phyloP scores from a whole-genome alignment of 1,140 invertebrate genomes.

The Maconellicoccus hirsutus region DNA sequence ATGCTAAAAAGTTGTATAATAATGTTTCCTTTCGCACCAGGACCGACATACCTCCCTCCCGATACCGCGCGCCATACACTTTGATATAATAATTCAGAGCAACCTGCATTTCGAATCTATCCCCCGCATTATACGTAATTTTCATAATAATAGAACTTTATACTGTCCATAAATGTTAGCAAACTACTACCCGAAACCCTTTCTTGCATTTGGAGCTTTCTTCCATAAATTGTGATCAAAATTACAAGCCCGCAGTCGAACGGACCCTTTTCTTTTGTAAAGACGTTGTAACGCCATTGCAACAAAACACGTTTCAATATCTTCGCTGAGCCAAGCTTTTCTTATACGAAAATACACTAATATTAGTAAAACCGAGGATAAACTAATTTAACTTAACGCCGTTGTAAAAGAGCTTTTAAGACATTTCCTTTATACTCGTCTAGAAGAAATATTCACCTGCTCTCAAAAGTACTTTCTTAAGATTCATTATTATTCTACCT shows the following conservation, averaged over 20 bases:
- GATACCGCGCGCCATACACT: no score
- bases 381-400: conserved; percentile 9
- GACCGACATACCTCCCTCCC: no score
- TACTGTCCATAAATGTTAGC: background rate
- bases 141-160: conserved; percentile 10
- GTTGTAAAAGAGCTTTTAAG: conserved; percentile 4
- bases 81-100: background rate
- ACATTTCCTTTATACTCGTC: conserved; percentile 3
- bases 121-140: background rate
- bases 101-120: background rate
- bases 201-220: background rate
- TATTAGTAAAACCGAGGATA: conserved; percentile 9
- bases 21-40: background rate
- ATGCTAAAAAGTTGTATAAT: background rate
- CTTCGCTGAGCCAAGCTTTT: background rate
- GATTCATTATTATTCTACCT: background rate
- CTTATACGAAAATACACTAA: background rate
- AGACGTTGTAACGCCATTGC: background rate
- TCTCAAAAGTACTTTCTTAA: background rate
- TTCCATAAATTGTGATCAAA: background rate
- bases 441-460: background rate
- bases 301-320: background rate
- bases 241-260: background rate
- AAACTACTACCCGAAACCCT: background rate
- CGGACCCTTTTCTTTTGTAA: background rate